Conservation (phyloP, 2,888 invertebrate genomes). For the Argynnis bischoffii region DNA sequence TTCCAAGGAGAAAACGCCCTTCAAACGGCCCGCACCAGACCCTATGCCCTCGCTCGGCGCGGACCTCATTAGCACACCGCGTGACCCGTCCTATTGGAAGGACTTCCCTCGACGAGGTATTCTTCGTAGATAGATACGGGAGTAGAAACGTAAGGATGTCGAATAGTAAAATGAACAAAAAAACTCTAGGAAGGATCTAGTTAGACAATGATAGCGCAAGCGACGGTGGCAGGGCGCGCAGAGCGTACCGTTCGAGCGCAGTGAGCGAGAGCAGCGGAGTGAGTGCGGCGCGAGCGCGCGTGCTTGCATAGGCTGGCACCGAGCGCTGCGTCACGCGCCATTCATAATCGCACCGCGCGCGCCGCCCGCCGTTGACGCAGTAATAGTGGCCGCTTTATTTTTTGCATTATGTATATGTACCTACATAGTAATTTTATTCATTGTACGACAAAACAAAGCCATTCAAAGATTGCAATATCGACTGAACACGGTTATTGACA, state of each 20-base stretch:
- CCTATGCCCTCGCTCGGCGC: conserved; percentile 34
- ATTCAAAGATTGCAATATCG: no score
- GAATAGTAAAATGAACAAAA: background rate
- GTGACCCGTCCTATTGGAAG: background rate
- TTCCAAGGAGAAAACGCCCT: conserved; percentile 63
- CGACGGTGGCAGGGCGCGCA: conserved; percentile 31
- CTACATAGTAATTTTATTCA: background rate
- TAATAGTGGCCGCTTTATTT: conserved; percentile 9
- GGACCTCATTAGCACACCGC: conserved; percentile 16
- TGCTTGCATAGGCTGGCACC: conserved; percentile 35
- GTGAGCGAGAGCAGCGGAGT: conserved; percentile 49
- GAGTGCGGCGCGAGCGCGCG: conserved; percentile 42
- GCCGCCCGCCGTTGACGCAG: conserved; percentile 32
- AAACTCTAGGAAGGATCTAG: background rate
- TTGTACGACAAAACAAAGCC: background rate
- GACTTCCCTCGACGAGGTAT: no score
- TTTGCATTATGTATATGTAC: background rate
- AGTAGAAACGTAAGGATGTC: background rate
- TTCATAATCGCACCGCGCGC: conserved; percentile 39
- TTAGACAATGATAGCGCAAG: conserved; percentile 32
- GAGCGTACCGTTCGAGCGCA: conserved; percentile 51
- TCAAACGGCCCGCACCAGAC: conserved; percentile 46
- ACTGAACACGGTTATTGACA: no score
- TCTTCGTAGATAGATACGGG: no score
- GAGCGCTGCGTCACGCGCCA: conserved; percentile 43